Evolutionary conservation across 2,797 vertebrate species (phyloP).

Genomic region (Oreonectes daqikongensis): DNA sequence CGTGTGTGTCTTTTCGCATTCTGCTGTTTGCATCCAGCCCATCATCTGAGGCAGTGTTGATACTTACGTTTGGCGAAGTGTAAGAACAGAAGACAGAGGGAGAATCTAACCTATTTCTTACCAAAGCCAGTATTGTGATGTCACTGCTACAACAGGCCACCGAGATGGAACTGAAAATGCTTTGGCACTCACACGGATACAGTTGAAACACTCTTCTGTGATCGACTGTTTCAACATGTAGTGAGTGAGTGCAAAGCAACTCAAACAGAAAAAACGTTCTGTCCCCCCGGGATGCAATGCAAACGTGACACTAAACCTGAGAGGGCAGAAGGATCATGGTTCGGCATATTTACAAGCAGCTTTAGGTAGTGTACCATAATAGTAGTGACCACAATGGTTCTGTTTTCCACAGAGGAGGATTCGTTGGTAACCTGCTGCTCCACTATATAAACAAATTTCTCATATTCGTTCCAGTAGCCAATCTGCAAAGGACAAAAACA

Average conservation of each 20-base stretch:
- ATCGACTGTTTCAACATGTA: constrained; percentile 84
- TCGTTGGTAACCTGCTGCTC: constrained; percentile 84
- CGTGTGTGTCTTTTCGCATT: neutral
- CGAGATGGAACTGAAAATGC: constrained; percentile 77
- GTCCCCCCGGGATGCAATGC: constrained; percentile 82
- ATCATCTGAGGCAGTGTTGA: constrained; percentile 6
- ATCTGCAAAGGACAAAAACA: constrained; percentile 81
- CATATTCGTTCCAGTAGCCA: constrained; percentile 90
- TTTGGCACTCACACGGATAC: constrained; percentile 84
- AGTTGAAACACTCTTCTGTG: constrained; percentile 82
- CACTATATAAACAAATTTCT: constrained; percentile 90
- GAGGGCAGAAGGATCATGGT: constrained; percentile 78
- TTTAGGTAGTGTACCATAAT: constrained; percentile 85
- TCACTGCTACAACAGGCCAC: constrained; percentile 85
- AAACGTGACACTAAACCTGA: constrained; percentile 81
- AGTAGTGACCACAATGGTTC: constrained; percentile 89
- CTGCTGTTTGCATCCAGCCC: constrained; percentile 2
- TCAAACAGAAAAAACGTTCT: constrained; percentile 77
- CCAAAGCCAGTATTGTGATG: constrained; percentile 84
- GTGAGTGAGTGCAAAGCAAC: constrained; percentile 84
- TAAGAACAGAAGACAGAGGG: constrained; percentile 36
- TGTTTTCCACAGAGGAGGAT: constrained; percentile 84
- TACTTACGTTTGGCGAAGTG: constrained; percentile 79
- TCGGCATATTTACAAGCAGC: constrained; percentile 77
- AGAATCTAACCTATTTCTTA: constrained; percentile 65